Base-by-base conservation (phyloP, 2,888 invertebrate species). In the Timema cristinae region DNA sequence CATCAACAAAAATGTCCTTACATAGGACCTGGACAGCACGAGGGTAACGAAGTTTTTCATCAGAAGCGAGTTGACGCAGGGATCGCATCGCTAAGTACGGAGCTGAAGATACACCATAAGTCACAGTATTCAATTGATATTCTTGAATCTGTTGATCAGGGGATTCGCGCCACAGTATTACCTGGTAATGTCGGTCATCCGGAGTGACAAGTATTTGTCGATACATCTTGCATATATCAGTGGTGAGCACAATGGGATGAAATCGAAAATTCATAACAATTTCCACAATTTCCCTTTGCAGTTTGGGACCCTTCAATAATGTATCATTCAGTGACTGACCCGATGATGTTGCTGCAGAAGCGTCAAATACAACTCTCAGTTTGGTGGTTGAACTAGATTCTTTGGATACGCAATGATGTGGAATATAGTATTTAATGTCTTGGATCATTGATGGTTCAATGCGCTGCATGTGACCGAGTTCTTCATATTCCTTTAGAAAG, bases 191-290 rank as follows among this genome's bases (percentile, higher is more conserved):
- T 48, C 13, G 7, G 16, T 61, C 16, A 32, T 61, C 61, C 10
- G 61, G 61, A 16, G 32, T 32, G 10, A 61, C 32, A 7, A 47
- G 61, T 6, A 61, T 13, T 2, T 61, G 8, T 13, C 61, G 16
- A 61, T 61, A 61, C 61, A 61, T 61, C 13, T 61, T 61, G 32
- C 61, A 61, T 61, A 61, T 61, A 15, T 16, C 61, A 47, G 61
- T 32, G 13, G 61, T 61, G 10, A 61, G 48, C 6, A 61, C 61
- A 8, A 61, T 48, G 11, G 15, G 6, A 7, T 61, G 16, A 13
- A 61, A 48, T 16, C 61, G 61, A 32, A 61, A 61, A 32, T 61
- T 6, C 15, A 15, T 13, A 9, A 63, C 48, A 63, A 63, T n/a
- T 47, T 63, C 47, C 7, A 61, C 16, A 11, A 61, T 32, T 10